A percentile compares a stretch with the other conserved stretches of the same genome.
phyloP scores from a whole-genome alignment of 2,797 vertebrate genomes.

The Uromys caudimaculatus region DNA sequence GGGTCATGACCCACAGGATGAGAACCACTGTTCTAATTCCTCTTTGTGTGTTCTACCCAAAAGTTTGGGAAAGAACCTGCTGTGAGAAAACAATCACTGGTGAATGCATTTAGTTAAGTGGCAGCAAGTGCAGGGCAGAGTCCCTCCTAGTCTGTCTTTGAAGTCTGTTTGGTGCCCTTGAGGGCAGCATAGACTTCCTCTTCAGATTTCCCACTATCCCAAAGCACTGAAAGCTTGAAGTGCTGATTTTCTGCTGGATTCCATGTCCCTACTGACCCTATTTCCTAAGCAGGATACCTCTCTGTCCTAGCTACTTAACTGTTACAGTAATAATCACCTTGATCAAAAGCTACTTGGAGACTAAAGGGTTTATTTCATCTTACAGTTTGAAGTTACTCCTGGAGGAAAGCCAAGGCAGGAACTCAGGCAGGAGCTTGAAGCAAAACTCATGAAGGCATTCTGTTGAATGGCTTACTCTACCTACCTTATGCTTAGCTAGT shows the following conservation, averaged over 20 bases:
- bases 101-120: neutral
- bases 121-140: rapidly evolving
- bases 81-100: neutral
- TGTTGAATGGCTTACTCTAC: neutral
- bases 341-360: neutral
- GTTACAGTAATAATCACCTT: too few relatives aligned
- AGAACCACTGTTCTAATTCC: neutral
- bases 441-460: neutral
- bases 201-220: rapidly evolving
- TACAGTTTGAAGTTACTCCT: neutral
- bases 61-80: neutral
- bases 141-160: neutral
- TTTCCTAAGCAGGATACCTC: rapidly evolving
- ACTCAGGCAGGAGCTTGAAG: neutral
- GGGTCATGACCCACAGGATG: neutral
- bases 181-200: neutral
- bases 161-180: rapidly evolving
- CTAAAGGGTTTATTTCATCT: neutral
- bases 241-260: rapidly evolving
- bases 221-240: rapidly evolving
- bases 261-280: rapidly evolving
- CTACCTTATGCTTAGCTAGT: neutral
- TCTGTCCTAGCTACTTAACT: neutral
- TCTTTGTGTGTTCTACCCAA: neutral
- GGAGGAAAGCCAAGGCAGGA: neutral